Percentiles rank a stretch among this genome's conserved stretches.
Conservation (phyloP, 2,797 vertebrate genomes). For the Emys orbicularis region DNA sequence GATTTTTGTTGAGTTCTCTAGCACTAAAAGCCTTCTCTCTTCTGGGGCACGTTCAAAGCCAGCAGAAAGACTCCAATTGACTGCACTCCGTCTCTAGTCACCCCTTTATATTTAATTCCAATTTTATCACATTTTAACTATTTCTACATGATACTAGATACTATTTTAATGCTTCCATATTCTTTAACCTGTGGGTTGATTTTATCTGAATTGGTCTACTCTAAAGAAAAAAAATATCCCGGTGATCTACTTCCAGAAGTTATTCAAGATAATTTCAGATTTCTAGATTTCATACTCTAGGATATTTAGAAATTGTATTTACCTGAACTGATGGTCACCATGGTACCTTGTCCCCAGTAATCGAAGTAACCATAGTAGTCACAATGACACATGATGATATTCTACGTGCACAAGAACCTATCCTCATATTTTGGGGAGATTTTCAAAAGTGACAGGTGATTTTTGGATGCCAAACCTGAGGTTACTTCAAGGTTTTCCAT, state of each 20-base stretch:
- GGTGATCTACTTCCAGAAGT: background rate
- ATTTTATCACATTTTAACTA: background rate
- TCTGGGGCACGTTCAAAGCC: too few species aligned
- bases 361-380: constrained; percentile 25
- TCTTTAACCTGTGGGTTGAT: background rate
- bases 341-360: constrained; percentile 78
- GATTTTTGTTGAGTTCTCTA: background rate
- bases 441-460: background rate
- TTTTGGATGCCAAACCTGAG: background rate
- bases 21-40: background rate
- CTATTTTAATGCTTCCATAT: background rate
- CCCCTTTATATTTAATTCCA: too few species aligned
- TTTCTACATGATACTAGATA: background rate
- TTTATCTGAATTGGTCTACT: background rate
- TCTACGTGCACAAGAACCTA: background rate
- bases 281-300: background rate
- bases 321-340: constrained; percentile 80
- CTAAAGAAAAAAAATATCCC: background rate
- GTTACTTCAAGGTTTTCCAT: background rate
- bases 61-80: too few species aligned
- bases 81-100: too few species aligned
- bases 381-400: background rate
- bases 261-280: background rate
- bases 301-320: background rate
- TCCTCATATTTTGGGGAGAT: background rate